A percentile compares a stretch with the other conserved stretches of the same genome.
These are phyloP conservation scores for Triplophysa bombifrons DNA, from an alignment of 2,797 vertebrate species.

Conservation along the genomic window DNA sequence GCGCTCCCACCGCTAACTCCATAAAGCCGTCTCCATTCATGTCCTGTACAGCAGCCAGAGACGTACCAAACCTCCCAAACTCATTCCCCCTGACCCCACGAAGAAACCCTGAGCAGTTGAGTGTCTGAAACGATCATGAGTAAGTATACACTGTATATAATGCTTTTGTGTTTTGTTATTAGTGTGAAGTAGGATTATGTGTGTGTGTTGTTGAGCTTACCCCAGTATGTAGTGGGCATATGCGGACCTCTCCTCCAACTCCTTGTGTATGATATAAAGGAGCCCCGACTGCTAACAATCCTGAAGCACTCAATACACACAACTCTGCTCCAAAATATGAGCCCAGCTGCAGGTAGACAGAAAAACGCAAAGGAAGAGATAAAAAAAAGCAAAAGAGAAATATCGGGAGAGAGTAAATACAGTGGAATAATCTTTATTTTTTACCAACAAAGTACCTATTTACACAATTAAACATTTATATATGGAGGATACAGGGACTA, in stretches of 20 bases:
- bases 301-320: conserved; percentile 59
- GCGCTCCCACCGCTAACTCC: conserved; percentile 60
- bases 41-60: conserved; percentile 54
- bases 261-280: conserved; percentile 66
- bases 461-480: too few relatives aligned
- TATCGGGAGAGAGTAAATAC: too few relatives aligned
- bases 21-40: conserved; percentile 58
- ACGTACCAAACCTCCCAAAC: conserved; percentile 53
- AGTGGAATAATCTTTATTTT: too few relatives aligned
- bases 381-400: background rate
- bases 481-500: too few relatives aligned
- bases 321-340: conserved; percentile 78
- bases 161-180: too few relatives aligned
- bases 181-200: background rate
- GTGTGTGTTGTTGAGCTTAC: conserved; percentile 30
- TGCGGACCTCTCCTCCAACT: conserved; percentile 70
- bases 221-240: conserved; percentile 62
- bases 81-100: conserved; percentile 50
- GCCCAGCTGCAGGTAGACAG: conserved; percentile 67
- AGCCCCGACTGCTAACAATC: conserved; percentile 72
- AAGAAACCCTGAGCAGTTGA: conserved; percentile 50
- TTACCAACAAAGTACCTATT: too few relatives aligned
- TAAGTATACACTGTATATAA: background rate
- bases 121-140: conserved; percentile 6
- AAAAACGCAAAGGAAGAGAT: background rate